A percentile compares a stretch with the other conserved stretches of the same genome.
phyloP scores from a whole-genome alignment of 2,113 vertebrate species.

The Marcusenius ussheri region DNA sequence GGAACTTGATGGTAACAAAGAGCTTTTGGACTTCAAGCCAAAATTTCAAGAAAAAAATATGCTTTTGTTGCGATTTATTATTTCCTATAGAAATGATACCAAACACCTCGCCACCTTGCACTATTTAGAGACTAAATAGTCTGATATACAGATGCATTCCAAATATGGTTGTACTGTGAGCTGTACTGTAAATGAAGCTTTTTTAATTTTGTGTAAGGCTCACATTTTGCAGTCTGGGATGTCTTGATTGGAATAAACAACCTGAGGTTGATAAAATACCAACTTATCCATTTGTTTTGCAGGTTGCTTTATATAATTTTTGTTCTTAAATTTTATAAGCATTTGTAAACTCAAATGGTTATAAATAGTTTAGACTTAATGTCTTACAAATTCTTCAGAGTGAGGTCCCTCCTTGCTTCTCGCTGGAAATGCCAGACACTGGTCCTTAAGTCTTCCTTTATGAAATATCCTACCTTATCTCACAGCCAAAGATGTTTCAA shows the following conservation, averaged over 20 bases:
- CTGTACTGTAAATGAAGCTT: background rate
- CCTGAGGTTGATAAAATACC: background rate
- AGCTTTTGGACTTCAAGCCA: background rate
- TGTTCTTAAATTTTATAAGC: background rate
- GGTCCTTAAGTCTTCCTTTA: background rate
- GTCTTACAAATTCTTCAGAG: background rate
- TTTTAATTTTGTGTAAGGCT: background rate
- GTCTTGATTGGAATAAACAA: background rate
- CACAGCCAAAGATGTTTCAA: background rate
- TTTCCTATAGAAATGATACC: background rate
- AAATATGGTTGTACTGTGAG: background rate
- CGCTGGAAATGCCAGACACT: background rate
- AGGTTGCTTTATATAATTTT: background rate
- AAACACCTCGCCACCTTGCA: background rate
- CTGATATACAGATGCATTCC: background rate
- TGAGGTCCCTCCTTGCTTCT: background rate
- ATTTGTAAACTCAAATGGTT: background rate
- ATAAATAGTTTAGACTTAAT: background rate
- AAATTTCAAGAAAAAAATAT: background rate
- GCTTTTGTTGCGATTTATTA: background rate
- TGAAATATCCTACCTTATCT: background rate
- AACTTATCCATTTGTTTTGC: background rate
- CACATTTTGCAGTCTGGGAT: background rate
- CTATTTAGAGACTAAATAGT: background rate
- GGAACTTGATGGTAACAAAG: background rate